Conservation (phyloP, 2,888 invertebrate genomes). For the Allophyes oxyacanthae region DNA sequence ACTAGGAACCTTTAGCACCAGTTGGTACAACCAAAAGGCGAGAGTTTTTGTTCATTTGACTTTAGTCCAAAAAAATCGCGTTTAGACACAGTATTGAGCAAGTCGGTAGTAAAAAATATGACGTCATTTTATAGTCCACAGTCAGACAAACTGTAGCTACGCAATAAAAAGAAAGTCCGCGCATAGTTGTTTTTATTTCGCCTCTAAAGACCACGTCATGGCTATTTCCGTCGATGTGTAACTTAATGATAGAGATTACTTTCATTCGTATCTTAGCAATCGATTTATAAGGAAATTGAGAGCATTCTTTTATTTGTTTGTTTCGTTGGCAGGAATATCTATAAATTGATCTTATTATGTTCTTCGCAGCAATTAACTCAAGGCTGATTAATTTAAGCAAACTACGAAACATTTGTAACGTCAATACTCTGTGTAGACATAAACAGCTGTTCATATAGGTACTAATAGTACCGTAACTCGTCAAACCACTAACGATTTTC, state of each 20-base stretch:
- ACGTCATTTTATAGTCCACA: no score
- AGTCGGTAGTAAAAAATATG: no score
- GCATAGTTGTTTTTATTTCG: background rate
- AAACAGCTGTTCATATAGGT: conserved; percentile 21
- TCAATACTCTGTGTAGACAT: background rate
- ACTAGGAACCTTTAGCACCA: no score
- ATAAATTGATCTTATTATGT: no score
- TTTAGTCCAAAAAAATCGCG: no score
- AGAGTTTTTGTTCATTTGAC: no score
- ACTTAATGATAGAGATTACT: background rate
- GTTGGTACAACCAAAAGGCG: no score
- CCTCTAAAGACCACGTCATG: conserved; percentile 12
- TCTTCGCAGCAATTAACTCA: no score
- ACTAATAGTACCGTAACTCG: background rate
- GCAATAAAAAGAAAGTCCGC: conserved; percentile 9
- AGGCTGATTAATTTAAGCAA: background rate
- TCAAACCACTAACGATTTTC: conserved; percentile 10
- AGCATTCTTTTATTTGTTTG: no score
- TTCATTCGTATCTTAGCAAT: conserved; percentile 2
- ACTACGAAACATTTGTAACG: background rate
- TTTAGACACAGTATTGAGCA: no score
- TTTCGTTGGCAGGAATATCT: no score
- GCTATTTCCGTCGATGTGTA: conserved; percentile 2
- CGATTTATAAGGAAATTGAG: background rate
- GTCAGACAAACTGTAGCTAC: no score